Evolutionary conservation across 1,140 invertebrate genomes (phyloP).

Genomic region (Caerostris darwini): DNA sequence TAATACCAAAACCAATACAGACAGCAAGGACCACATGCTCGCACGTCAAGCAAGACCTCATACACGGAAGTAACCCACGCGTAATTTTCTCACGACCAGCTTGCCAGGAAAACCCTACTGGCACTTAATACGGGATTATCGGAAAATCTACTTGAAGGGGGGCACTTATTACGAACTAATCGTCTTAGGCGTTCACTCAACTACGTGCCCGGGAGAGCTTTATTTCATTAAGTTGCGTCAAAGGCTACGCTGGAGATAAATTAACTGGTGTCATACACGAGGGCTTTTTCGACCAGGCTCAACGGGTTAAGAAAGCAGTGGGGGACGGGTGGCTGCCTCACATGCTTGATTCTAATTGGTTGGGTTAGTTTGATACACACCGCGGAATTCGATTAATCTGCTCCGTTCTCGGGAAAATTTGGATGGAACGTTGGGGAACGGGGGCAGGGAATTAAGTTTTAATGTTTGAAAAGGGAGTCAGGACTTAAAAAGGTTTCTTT

Average conservation of each 20-base stretch:
- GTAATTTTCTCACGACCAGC: neutral
- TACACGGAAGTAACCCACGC: neutral
- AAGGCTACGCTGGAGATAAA: neutral
- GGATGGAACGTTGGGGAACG: neutral
- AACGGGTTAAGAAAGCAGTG: neutral
- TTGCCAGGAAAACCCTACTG: neutral
- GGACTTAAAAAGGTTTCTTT: no score
- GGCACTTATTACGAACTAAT: neutral
- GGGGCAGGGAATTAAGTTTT: neutral
- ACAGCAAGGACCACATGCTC: neutral
- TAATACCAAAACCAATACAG: no score
- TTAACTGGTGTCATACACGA: neutral
- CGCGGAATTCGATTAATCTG: neutral
- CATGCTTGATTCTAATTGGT: neutral
- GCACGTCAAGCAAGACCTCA: neutral
- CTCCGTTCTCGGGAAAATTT: neutral
- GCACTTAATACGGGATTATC: neutral
- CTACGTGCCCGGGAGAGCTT: neutral
- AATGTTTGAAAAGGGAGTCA: neutral
- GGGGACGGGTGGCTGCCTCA: neutral
- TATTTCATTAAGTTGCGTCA: slow-evolving; percentile 7
- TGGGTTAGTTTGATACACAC: neutral
- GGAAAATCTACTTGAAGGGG: neutral
- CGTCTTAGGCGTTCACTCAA: neutral
- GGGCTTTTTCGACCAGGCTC: neutral